Base-by-base conservation (phyloP, 2,113 vertebrate genomes). In the Apistogramma diplotaenia region DNA sequence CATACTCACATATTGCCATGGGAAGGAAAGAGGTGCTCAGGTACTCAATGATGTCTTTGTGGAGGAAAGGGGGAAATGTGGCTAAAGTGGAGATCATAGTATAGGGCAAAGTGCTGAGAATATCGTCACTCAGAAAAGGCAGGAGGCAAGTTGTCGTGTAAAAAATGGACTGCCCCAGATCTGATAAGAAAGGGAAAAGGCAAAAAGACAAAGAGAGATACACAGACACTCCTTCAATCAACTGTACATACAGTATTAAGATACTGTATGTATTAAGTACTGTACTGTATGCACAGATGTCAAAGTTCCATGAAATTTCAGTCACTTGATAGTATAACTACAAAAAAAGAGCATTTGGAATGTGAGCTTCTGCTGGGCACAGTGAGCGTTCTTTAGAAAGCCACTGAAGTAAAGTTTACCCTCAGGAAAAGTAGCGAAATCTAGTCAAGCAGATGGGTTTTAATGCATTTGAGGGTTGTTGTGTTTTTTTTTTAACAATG, bases 101-200 rank as follows among this genome's bases (percentile, higher is more conserved):
- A 94, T 99, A 99, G 86, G 98, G 98, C 93, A 99, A 97, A 95
- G 98, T 99, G 95, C 98, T 99, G 95, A 99, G 97, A 95, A 99
- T 97, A 95, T 99, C 98, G 87, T 99, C 98, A 94, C 85, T 99
- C 95, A 99, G 97, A 96, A 99, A 99, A 84, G 98, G 98, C 90
- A 99, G 96, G 92, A 99, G 97, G 96, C 98, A 99, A 76, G 98
- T 97, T 74, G 98, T 99, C 82, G 98, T 99, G 92, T 99, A 99
- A 99, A 99, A 99, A 96, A 99, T 98, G 82, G 98, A 99, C 95
- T 99, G 98, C 94, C 98, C 98, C 89, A 99, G 96, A 97, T 99
- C 98, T 99, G 96, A 89, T 89, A 93, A 85, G 83, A 93, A 91
- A 93, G 40, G 77, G 70, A 73, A 85, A 85, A 85, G 58, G 91